Base-by-base conservation (phyloP, 2,113 vertebrate species). In the Gobiocypris rarus region DNA sequence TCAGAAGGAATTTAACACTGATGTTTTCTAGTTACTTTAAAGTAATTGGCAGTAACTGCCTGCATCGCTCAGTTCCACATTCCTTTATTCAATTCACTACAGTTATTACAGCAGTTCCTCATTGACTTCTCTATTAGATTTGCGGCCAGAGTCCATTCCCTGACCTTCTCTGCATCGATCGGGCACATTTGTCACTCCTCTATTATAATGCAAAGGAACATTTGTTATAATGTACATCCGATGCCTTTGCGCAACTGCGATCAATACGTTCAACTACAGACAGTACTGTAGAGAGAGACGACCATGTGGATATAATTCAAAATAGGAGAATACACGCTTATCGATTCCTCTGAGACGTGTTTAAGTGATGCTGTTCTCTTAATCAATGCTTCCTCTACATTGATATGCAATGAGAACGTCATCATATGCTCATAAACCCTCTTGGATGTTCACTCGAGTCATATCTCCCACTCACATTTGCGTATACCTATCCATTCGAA, bases 131-230 rank as follows among this genome's bases (percentile, higher is more conserved):
- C 71, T 84, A 71, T 76, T 41, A 59, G 24, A 71, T 63, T 50
- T 77, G n/a, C 22, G 77, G 83, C 86, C 84, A 75, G 75, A 95
- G 95, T 93, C 95, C 95, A 96, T 96, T 96, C 95, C 94, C 95
- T 97, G 97, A 98, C 97, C 98, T 98, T 98, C 98, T 95, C 94
- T 52, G 38, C 95, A 98, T 99, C 98, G 97, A 98, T 98, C 97
- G 96, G 96, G 96, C 96, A 96, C 96, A 97, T 97, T 96, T 97
- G 96, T 97, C 96, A 96, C 96, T 96, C 96, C 97, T 96, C 96
- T 96, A 97, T 97, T 98, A 96, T 96, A 97, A 98, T 98, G 96
- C 96, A 98, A 97, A 97, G 96, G 96, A 94, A 97, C 97, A 97
- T 98, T 98, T 98, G 96, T 97, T 97, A 96, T 97, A 97, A 98